Conservation (phyloP, 2,888 invertebrate genomes). For the Sclerodermus sp. region DNA sequence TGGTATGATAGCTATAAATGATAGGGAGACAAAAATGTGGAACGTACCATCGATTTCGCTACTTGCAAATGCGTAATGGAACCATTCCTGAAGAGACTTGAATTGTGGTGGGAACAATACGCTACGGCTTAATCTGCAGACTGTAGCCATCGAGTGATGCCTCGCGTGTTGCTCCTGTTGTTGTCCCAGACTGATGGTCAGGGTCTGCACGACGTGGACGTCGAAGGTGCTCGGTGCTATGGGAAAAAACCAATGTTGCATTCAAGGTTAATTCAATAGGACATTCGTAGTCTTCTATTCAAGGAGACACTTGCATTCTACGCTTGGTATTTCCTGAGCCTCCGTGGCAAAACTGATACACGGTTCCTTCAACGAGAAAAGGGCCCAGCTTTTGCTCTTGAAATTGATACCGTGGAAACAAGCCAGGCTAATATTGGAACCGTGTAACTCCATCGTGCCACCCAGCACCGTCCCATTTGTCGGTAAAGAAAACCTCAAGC, state of each 20-base stretch:
- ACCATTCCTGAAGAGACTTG: conserved; percentile 93
- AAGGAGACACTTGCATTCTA: conserved; percentile 60
- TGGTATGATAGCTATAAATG: background rate
- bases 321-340: conserved; percentile 81
- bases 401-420: conserved; percentile 98
- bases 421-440: conserved; percentile 88
- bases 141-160: conserved; percentile 91
- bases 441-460: conserved; percentile 85
- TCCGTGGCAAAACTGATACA: conserved; percentile 91
- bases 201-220: conserved; percentile 85
- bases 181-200: conserved; percentile 86
- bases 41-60: conserved; percentile 92
- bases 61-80: conserved; percentile 92
- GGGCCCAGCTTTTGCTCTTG: conserved; percentile 92
- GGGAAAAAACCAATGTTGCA: conserved; percentile 15
- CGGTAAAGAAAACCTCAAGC: conserved; percentile 70
- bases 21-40: background rate
- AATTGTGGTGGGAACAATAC: conserved; percentile 95
- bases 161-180: conserved; percentile 65
- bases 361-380: conserved; percentile 91
- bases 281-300: too few relatives aligned
- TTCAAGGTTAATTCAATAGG: background rate
- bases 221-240: conserved; percentile 63
- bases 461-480: conserved; percentile 78
- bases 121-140: conserved; percentile 88